Conservation (phyloP, 2,797 vertebrate genomes). For the Saxicola maurus region DNA sequence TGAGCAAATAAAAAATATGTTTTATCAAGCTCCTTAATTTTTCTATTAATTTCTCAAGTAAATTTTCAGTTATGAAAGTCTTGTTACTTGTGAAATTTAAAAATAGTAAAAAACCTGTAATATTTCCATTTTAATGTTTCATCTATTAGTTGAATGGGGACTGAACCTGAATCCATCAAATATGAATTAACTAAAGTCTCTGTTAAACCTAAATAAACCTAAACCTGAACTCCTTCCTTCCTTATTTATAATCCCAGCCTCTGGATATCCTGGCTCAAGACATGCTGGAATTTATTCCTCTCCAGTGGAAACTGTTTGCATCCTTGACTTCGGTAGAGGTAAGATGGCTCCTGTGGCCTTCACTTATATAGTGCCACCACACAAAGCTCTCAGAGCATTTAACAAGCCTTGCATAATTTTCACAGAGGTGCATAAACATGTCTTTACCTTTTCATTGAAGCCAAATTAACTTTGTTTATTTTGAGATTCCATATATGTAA, state of each 20-base stretch:
- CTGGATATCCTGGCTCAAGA: not conserved
- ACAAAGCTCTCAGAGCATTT: not conserved
- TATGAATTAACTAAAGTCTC: not conserved
- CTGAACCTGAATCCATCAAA: not conserved
- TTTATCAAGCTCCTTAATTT: not conserved
- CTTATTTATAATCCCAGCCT: not conserved
- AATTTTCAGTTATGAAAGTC: not conserved
- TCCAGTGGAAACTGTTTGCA: not conserved
- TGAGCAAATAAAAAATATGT: not conserved
- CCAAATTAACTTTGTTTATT: not conserved
- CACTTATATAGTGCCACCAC: fast-evolving
- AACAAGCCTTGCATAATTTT: not conserved
- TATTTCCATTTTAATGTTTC: not conserved
- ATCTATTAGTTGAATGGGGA: not conserved
- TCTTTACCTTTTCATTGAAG: not conserved
- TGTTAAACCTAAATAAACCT: not conserved
- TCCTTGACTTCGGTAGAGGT: not conserved
- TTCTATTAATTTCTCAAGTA: not conserved
- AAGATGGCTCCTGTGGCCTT: not conserved
- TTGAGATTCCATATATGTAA: not conserved
- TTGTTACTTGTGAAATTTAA: not conserved
- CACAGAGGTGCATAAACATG: not conserved
- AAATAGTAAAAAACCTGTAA: not conserved
- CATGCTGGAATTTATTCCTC: fast-evolving
- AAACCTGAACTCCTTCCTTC: not conserved